A percentile compares a stretch with the other conserved stretches of the same genome.
Evolutionary conservation across 2,888 invertebrate species (phyloP).

Genomic region (Chironomus riparius): DNA sequence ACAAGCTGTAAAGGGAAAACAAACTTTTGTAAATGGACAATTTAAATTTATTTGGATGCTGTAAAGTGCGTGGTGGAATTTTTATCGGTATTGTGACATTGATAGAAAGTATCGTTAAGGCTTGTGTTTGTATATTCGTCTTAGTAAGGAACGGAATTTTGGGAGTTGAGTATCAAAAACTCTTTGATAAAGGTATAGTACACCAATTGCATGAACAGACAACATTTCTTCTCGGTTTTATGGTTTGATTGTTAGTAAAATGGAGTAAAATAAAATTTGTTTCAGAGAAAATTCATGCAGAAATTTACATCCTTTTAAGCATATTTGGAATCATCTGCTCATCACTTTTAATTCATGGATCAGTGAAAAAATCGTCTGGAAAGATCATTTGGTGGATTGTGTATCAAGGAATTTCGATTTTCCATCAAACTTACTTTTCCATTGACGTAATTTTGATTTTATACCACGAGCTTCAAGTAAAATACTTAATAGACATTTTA

Average conservation of each 20-base stretch:
- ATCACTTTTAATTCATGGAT: not conserved
- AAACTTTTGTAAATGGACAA: not conserved
- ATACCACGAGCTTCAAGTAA: not conserved
- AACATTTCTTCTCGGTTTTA: too few relatives aligned
- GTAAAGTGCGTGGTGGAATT: not conserved
- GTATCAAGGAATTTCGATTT: not conserved
- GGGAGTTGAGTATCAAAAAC: not conserved
- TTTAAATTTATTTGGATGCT: not conserved
- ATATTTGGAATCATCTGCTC: not conserved
- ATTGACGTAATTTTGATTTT: not conserved
- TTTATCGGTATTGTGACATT: not conserved
- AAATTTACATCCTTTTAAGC: not conserved
- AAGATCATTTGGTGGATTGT: conserved; percentile 5
- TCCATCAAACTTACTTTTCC: conserved; percentile 5
- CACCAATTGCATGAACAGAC: too few relatives aligned
- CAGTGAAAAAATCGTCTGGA: not conserved
- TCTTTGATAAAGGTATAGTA: not conserved
- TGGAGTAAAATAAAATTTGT: not conserved
- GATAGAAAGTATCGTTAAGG: not conserved
- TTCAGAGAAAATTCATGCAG: not conserved
- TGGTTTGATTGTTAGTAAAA: not conserved
- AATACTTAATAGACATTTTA: not conserved
- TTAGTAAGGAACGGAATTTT: not conserved
- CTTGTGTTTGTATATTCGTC: not conserved
- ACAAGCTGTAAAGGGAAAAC: too few relatives aligned